Evolutionary conservation across 2,113 vertebrate species (phyloP).

Genomic region (Apus apus): DNA sequence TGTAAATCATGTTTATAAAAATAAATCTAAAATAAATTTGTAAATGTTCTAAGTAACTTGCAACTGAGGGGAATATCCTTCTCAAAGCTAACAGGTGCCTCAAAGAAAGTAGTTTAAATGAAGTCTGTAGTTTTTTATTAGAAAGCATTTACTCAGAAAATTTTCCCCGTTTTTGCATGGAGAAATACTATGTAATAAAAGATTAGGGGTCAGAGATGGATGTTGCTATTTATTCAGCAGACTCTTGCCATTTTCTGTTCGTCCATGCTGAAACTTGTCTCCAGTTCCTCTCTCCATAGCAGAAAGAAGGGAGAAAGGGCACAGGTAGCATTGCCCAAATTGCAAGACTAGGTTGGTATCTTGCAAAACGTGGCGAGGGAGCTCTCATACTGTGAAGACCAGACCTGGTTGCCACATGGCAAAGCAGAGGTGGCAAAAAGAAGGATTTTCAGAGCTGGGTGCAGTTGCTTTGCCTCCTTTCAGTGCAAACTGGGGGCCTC

Average conservation of each 20-base stretch:
- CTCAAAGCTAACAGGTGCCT: background rate
- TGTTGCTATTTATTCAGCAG: background rate
- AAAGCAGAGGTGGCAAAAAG: background rate
- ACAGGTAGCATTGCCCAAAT: fast-evolving
- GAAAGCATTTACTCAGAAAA: background rate
- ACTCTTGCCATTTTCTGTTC: fast-evolving
- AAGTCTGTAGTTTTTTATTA: background rate
- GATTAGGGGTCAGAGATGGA: background rate
- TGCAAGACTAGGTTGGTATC: background rate
- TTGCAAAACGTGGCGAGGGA: background rate
- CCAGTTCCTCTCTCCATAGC: background rate
- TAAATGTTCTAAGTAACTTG: background rate
- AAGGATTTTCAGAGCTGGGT: background rate
- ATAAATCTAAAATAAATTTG: background rate
- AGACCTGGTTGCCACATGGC: background rate
- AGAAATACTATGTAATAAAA: background rate
- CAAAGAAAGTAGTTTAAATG: background rate
- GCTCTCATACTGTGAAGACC: background rate
- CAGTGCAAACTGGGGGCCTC: background rate
- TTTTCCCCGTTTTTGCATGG: background rate
- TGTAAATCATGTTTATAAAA: background rate
- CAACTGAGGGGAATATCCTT: background rate
- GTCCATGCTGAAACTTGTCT: background rate
- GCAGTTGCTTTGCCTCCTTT: background rate
- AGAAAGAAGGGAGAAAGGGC: background rate